Percentiles rank a stretch among this genome's conserved stretches.
Conservation (phyloP, 2,888 invertebrate species). For the Unio pictorum region DNA sequence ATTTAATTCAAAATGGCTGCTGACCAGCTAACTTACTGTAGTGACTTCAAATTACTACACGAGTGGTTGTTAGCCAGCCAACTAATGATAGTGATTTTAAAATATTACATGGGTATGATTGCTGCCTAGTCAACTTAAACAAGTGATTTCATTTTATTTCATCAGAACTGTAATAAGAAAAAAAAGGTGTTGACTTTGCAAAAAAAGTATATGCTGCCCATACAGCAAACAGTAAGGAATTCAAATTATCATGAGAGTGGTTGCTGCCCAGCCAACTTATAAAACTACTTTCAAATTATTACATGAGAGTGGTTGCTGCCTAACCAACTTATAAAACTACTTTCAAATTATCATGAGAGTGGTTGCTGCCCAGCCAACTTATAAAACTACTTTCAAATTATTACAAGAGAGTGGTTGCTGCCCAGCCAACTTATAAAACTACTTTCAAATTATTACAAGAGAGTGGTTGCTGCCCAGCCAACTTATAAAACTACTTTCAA, state of each 20-base stretch:
- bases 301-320: constrained; percentile 94
- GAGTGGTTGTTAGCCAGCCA: constrained; percentile 95
- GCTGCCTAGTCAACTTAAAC: constrained; percentile 88
- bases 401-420: constrained; percentile 90
- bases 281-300: constrained; percentile 71
- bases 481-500: constrained; percentile 73
- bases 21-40: constrained; percentile 85
- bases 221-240: constrained; percentile 78
- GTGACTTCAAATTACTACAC: constrained; percentile 79
- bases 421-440: too few species aligned
- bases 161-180: constrained; percentile 77
- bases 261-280: constrained; percentile 92
- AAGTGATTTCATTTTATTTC: constrained; percentile 76
- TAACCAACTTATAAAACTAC: constrained; percentile 81
- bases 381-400: constrained; percentile 65
- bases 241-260: constrained; percentile 83
- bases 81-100: constrained; percentile 73
- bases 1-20: constrained; percentile 93
- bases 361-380: constrained; percentile 94
- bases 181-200: constrained; percentile 78
- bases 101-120: constrained; percentile 88
- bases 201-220: constrained; percentile 92
- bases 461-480: constrained; percentile 95
- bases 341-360: constrained; percentile 82
- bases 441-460: constrained; percentile 82